Base-by-base conservation (phyloP, 2,888 invertebrate genomes). In the Ethmia dodecea region DNA sequence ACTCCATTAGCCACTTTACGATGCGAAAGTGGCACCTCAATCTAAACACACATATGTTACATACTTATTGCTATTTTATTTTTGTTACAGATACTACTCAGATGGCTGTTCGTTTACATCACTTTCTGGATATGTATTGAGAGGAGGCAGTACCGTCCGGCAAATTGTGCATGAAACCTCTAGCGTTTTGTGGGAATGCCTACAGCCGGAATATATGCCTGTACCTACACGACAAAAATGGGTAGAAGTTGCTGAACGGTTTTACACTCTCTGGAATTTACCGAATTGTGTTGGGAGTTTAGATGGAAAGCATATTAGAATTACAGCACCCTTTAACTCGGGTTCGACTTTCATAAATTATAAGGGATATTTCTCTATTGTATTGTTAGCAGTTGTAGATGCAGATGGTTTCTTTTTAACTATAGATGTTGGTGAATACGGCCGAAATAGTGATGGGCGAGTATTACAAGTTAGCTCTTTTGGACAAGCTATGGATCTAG, bases 391-490 rank as follows among this genome's bases (percentile, higher is more conserved):
- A 43, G 27, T 47, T 9, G 47, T 48, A 38, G 47, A 54, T 36
- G 49, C 48, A 10, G 46, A 51, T 30, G 48, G 46, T 13, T 37
- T 45, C 8, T 53, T 53, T 49, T 22, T 37, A 15, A 10, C 14
- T 6, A 31, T 42, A 43, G 52, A 52, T 42, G 31, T 47, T 33
- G 55, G 49, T 14, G 42, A 45, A 43, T 48, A 47, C 32, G 54
- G 49, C n/a, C 25, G 50, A 34, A 47, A 50, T 34, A 47, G 54
- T 43, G 52, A 52, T 16, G 46, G 50, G 13, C 45, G 49, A 11
- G 44, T 25, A 40, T 50, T 47, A 13, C 38, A 48, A 47, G 42
- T 28, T 26, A 49, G 45, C 14, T 5, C 31, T 28, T 31, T 50
- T 31, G 42, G 45, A 33, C 45, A 48, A 47, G 36, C 40, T 28